Evolutionary conservation across 1,140 invertebrate genomes (phyloP).

Genomic region (Eriocheir sinensis): DNA sequence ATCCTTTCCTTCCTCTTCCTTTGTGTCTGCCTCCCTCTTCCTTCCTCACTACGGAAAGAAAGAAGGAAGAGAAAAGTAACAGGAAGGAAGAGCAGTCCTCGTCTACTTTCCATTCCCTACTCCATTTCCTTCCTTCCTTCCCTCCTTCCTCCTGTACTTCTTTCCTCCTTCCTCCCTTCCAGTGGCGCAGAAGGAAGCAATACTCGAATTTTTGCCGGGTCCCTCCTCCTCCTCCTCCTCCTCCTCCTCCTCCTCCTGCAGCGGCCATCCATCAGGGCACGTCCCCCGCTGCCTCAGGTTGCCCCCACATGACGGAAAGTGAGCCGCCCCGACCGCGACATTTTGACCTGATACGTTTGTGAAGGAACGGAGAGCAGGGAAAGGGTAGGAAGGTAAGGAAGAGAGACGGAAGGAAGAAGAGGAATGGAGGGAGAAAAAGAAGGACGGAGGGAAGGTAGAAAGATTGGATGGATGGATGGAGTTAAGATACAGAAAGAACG

Average conservation of each 20-base stretch:
- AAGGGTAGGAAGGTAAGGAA: not conserved
- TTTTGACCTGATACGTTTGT: not conserved
- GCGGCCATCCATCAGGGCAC: not conserved
- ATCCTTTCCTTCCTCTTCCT: not conserved
- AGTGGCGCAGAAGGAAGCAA: too few species aligned
- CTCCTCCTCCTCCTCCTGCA: not conserved
- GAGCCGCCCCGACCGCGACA: not conserved
- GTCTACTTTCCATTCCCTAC: not conserved
- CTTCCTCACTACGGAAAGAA: too few species aligned
- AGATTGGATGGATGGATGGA: too few species aligned
- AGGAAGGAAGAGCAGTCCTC: too few species aligned
- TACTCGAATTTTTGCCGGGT: not conserved
- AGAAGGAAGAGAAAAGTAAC: too few species aligned
- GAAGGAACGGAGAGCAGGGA: not conserved
- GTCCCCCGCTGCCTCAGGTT: not conserved
- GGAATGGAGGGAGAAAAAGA: too few species aligned
- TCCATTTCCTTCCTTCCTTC: too few species aligned
- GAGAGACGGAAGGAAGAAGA: too few species aligned
- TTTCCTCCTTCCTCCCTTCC: too few species aligned
- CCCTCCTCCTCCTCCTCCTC: not conserved
- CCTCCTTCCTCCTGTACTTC: too few species aligned
- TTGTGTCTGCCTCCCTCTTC: not conserved
- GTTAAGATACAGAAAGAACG: too few species aligned
- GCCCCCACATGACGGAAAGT: not conserved
- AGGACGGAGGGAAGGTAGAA: too few species aligned